Evolutionary conservation across 2,113 vertebrate genomes (phyloP), one percentile per base, ranked within the genome.

Genomic region (Pteruthius melanotis): DNA sequence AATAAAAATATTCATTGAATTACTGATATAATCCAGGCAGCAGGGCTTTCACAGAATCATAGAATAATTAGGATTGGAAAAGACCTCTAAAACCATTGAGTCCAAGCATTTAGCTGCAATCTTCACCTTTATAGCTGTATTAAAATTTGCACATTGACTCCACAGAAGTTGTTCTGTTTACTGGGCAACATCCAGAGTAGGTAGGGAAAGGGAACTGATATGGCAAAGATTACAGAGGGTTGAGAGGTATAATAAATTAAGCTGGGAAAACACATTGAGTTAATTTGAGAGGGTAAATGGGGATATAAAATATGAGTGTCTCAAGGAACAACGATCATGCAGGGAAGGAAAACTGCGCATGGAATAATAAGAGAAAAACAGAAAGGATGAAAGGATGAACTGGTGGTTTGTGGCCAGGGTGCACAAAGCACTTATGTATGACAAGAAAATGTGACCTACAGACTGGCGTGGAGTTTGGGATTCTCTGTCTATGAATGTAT

Each of bases 91-190:
- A 44, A 45, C 39, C 23, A 40, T 59, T 11, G 15, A 45, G 53
- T n/a, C n/a, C 69, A 47, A 26, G 8, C 0, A 1, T 4, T 53
- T 50, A 76, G 4, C 6, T 40, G 12, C 10, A 60, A 5, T 68
- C 31, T 90, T 85, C 13, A 53, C 22, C 19, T 65, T 71, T 45
- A 64, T 9, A 27, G 3, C 16, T 83, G 26, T 50, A 19, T n/a
- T 85, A 49, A 63, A 84, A 40, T 45, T 53, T 50, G 8, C 21
- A 44, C 28, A 23, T 26, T 13, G 17, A 63, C 18, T 50, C 5
- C 6, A 19, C 1, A 4, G 47, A 87, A 65, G 10, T 16, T 42
- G 7, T n/a, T n/a, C n/a, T 1, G 0, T 1, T 75, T 82, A 79
- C 49, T 19, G 16, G 18, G 11, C 14, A 18, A 33, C 26, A 33